Base-by-base conservation (phyloP, 1,140 invertebrate genomes). In the Drosophila mayri region DNA sequence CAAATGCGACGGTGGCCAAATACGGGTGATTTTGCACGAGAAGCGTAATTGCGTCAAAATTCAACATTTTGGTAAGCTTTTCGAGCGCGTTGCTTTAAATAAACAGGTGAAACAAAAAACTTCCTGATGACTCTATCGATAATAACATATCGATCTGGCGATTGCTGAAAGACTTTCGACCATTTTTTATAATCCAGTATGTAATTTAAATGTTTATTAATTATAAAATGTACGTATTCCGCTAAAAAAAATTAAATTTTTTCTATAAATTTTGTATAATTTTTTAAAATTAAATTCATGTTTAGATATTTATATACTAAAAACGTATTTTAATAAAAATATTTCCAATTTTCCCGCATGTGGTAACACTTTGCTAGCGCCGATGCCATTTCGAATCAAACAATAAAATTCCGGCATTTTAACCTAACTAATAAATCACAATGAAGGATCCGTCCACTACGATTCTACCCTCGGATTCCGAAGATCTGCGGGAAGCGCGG, bases 401-500 rank as follows among this genome's bases (percentile, higher is more conserved):
- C 28, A 46, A 70, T 28, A 9, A 28, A 44, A 32, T 64, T 41
- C 18, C 20, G 4, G 9, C 28, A 32, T 32, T 55, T 25, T 37
- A 37, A 28, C 22, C 22, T 6, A 18, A 4, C 43, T 10, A 4
- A 35, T 7, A 16, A 60, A 46, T 44, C 16, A 16, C 40, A 16
- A 85, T 85, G 61, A 62, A 55, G 52, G 66, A 80, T 64, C 54
- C 57, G 6, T 70, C 81, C 7, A 38, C 58, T 11, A 78, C 68
- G 12, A 70, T 85, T 22, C 35, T 76, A 10, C 22, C 41, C 14
- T 61, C 46, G 14, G 76, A 90, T n/a, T 54, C 38, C 9, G 55
- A 70, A n/a, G 79, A 90, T 22, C 32, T 91, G 28, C 30, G 50
- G 4, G 68, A 80, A 44, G 38, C 66, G 0, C 86, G 82, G 7